Conservation (phyloP, 37 sponge, comb jelly and placozoan genomes). For the Dysidea cf. avara region DNA sequence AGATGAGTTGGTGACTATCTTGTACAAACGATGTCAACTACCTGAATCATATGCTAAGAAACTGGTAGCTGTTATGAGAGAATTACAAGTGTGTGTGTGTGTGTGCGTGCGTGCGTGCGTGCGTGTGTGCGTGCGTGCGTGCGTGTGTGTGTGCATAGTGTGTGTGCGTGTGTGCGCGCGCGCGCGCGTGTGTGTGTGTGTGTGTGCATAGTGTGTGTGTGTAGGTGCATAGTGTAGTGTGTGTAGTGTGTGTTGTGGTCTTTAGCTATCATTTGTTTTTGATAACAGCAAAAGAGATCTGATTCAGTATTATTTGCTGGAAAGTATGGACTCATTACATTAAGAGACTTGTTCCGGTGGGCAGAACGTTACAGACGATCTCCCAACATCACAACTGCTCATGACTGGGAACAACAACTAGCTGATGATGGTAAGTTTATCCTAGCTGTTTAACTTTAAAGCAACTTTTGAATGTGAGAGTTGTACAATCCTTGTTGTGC, state of each 20-base stretch:
- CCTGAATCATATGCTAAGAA: constrained; percentile 87
- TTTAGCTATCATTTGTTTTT: background rate
- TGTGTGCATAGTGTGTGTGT: background rate
- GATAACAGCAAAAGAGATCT: constrained; percentile 58
- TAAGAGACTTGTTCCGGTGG: constrained; percentile 97
- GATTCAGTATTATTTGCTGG: constrained; percentile 94
- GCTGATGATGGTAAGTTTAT: constrained; percentile 92
- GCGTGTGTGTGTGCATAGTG: background rate
- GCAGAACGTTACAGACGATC: constrained; percentile 83
- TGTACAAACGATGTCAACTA: constrained; percentile 70
- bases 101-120: background rate
- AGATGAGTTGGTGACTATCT: constrained; percentile 77
- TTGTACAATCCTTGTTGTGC: background rate
- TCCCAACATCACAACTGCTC: constrained; percentile 13
- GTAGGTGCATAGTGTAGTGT: background rate
- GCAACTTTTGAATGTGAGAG: background rate
- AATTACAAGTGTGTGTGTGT: constrained; percentile 62
- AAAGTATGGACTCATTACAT: constrained; percentile 93
- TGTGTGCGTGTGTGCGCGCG: background rate
- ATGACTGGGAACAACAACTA: constrained; percentile 97
- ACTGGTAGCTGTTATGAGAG: constrained; percentile 92
- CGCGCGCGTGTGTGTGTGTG: background rate
- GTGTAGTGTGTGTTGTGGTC: background rate
- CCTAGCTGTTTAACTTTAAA: background rate
- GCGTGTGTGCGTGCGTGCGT: background rate